A percentile compares a stretch with the other conserved stretches of the same genome.
These are phyloP conservation scores for Bucorvus abyssinicus DNA, from an alignment of 2,797 vertebrate genomes.

Conservation along the genomic window DNA sequence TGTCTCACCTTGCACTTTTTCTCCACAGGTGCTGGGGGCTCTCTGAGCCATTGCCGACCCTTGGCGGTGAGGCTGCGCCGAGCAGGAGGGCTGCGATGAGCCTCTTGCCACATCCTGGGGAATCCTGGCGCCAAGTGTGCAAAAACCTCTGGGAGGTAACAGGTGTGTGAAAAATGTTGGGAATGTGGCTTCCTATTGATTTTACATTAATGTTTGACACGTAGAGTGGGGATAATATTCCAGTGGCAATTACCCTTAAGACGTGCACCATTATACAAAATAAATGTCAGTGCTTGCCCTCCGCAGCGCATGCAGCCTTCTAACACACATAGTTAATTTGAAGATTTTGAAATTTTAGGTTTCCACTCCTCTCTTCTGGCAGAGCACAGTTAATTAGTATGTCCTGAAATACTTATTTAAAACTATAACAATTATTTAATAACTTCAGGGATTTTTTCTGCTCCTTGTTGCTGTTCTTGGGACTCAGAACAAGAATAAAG, in stretches of 20 bases:
- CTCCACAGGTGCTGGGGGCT: conserved; percentile 62
- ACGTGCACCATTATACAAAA: conserved; percentile 11
- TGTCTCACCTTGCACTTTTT: conserved; percentile 56
- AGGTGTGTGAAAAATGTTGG: conserved; percentile 70
- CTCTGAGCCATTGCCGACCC: conserved; percentile 3
- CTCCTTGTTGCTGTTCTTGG: neutral
- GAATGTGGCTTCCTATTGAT: conserved; percentile 15
- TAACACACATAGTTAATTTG: neutral
- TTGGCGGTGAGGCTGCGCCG: neutral
- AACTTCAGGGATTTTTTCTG: neutral
- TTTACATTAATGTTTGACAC: conserved; percentile 60
- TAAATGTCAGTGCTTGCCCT: neutral
- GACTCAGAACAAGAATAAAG: neutral
- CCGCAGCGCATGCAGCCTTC: neutral
- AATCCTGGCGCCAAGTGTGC: neutral
- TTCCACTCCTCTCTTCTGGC: neutral
- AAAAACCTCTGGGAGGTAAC: conserved; percentile 10
- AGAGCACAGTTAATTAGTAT: neutral
- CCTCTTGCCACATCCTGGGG: neutral
- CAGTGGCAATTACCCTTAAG: conserved; percentile 19
- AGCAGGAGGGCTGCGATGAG: neutral
- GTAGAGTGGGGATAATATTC: conserved; percentile 42
- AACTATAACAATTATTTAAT: no score
- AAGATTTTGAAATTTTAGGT: neutral
- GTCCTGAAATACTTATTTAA: neutral